Conservation (phyloP, 2,888 invertebrate genomes). For the Sminthurinus aureus region DNA sequence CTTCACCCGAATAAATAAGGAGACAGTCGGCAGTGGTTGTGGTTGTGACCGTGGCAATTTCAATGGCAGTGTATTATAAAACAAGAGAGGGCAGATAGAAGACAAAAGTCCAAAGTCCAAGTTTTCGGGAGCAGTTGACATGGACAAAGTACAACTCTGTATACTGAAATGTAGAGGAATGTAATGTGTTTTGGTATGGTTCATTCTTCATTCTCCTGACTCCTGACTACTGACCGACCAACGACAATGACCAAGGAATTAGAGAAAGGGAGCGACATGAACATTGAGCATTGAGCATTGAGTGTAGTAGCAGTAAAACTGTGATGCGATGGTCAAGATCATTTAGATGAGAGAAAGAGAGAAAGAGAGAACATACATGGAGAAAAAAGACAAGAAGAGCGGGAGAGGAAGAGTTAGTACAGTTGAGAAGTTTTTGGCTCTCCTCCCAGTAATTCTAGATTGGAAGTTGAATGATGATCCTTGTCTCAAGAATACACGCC, state of each 20-base stretch:
- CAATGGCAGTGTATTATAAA: not conserved
- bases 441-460: conserved; percentile 32
- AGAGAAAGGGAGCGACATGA: not conserved
- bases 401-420: not conserved
- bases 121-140: not conserved
- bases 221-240: too few relatives aligned
- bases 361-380: not conserved
- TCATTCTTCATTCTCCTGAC: too few relatives aligned
- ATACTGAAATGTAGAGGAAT: too few relatives aligned
- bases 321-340: conserved; percentile 26
- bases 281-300: not conserved
- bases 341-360: not conserved
- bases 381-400: too few relatives aligned
- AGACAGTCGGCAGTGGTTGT: not conserved
- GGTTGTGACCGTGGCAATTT: not conserved
- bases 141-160: too few relatives aligned
- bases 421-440: not conserved
- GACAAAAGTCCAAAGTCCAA: not conserved
- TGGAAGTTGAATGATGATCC: conserved; percentile 34
- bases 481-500: conserved; percentile 18
- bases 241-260: too few relatives aligned
- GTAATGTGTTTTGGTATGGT: too few relatives aligned
- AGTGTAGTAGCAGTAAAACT: not conserved
- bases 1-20: not conserved
- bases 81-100: not conserved